Conservation (phyloP, 1,140 invertebrate genomes). For the Panagrolaimus sp. region DNA sequence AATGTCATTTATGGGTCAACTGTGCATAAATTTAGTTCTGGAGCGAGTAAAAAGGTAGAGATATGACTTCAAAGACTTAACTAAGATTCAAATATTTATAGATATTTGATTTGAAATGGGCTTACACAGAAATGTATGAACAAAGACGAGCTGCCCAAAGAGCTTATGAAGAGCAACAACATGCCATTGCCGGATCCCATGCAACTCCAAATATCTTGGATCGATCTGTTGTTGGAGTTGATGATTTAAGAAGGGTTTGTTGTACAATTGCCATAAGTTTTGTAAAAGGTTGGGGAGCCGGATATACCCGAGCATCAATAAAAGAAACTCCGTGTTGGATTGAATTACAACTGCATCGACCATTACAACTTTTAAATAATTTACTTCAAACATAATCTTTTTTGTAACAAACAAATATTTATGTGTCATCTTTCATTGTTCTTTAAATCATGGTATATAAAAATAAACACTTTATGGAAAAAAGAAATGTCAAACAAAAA, state of each 20-base stretch:
- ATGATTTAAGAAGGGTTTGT: slow-evolving; percentile 84
- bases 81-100: slow-evolving; percentile 22
- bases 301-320: slow-evolving; percentile 91
- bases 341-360: slow-evolving; percentile 94
- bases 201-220: slow-evolving; percentile 36
- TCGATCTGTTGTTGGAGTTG: slow-evolving; percentile 72
- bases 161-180: slow-evolving; percentile 26
- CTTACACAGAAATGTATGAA: slow-evolving; percentile 53
- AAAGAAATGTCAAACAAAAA: too few relatives aligned
- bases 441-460: too few relatives aligned
- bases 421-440: too few relatives aligned
- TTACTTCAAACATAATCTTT: slow-evolving; percentile 70
- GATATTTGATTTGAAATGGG: slow-evolving; percentile 58
- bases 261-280: slow-evolving; percentile 96
- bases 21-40: slow-evolving; percentile 96
- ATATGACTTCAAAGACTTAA: background rate
- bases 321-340: slow-evolving; percentile 99
- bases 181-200: slow-evolving; percentile 19
- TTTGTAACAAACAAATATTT: too few relatives aligned
- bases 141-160: slow-evolving; percentile 51
- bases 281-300: slow-evolving; percentile 99
- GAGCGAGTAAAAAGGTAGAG: slow-evolving; percentile 64
- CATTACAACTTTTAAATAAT: slow-evolving; percentile 91
- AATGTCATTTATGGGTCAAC: slow-evolving; percentile 90
- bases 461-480: too few relatives aligned